Conservation (phyloP, 2,113 vertebrate genomes). For the Gavia stellata region DNA sequence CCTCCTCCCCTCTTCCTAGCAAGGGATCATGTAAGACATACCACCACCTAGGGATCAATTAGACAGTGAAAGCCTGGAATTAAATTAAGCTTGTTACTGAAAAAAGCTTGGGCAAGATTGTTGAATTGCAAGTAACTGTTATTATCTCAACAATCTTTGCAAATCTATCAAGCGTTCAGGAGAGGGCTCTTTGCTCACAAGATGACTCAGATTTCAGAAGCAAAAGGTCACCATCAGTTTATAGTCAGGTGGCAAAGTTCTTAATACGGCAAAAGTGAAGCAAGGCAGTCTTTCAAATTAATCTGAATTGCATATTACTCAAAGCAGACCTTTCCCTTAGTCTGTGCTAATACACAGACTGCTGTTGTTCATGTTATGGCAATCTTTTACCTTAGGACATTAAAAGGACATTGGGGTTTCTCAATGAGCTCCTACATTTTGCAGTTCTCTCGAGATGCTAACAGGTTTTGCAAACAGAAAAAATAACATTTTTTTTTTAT, state of each 20-base stretch:
- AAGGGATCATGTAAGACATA: conserved; percentile 41
- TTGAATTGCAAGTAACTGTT: conserved; percentile 23
- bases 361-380: neutral
- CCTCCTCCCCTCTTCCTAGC: conserved; percentile 2
- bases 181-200: conserved; percentile 17
- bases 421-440: neutral
- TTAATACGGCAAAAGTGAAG: neutral
- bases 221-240: conserved; percentile 34
- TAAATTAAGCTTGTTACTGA: conserved; percentile 37
- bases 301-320: conserved; percentile 22
- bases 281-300: conserved; percentile 19
- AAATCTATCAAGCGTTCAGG: conserved; percentile 22
- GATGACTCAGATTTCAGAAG: conserved; percentile 30
- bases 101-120: conserved; percentile 27
- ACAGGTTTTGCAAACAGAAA: neutral
- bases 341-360: neutral
- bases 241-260: conserved; percentile 31
- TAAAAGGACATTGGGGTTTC: neutral
- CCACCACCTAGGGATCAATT: conserved; percentile 51
- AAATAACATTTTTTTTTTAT: neutral
- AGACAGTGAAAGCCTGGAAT: conserved; percentile 48
- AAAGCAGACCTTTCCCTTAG: conserved; percentile 4
- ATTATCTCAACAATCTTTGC: conserved; percentile 28
- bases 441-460: neutral
- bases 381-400: neutral